Evolutionary conservation across 2,888 invertebrate species (phyloP).

Genomic region (Standfussiana lucernea): DNA sequence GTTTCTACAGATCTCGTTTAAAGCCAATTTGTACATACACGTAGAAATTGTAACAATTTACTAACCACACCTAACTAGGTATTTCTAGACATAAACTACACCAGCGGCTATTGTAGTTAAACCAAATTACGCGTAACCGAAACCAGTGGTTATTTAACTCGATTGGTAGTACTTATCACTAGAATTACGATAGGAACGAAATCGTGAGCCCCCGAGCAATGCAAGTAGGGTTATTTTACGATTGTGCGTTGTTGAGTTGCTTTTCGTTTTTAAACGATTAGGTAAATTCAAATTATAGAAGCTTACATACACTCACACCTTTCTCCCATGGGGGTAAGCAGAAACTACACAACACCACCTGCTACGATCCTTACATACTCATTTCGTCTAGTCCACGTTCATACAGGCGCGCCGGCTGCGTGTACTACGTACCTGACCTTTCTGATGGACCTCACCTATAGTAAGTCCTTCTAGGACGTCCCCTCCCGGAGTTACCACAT

Average conservation of each 20-base stretch:
- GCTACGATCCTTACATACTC: too few relatives aligned
- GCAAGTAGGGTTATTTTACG: not conserved
- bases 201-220: conserved; percentile 11
- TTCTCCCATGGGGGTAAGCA: too few relatives aligned
- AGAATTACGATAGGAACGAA: conserved; percentile 6
- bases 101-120: conserved; percentile 13
- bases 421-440: too few relatives aligned
- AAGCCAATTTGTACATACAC: not conserved
- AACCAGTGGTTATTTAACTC: conserved; percentile 10
- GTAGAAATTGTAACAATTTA: not conserved
- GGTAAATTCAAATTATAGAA: not conserved
- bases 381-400: too few relatives aligned
- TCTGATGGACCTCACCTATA: too few relatives aligned
- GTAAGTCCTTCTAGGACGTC: too few relatives aligned
- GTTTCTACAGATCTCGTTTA: not conserved
- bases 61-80: not conserved
- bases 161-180: not conserved
- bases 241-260: not conserved
- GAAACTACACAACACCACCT: too few relatives aligned
- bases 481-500: too few relatives aligned
- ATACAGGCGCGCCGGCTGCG: too few relatives aligned
- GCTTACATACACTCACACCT: too few relatives aligned
- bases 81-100: not conserved
- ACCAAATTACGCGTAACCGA: conserved; percentile 5
- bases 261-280: not conserved